These are phyloP conservation scores for Abrostola triplasia DNA, from an alignment of 2,888 invertebrate species.

Conservation along the genomic window DNA sequence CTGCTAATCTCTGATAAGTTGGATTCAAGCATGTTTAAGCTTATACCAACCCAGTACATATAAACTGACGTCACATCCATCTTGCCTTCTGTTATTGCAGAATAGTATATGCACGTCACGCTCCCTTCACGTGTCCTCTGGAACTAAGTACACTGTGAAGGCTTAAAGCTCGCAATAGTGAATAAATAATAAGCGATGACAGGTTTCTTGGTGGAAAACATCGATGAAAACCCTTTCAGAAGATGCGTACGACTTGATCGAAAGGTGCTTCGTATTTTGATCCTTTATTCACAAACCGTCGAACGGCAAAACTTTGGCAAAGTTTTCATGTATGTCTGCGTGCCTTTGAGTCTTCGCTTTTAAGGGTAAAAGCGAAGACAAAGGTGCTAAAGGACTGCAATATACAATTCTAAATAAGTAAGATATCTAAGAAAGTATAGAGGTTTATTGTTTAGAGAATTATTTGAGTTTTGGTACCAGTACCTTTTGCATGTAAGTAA, in stretches of 20 bases:
- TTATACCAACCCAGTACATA: background rate
- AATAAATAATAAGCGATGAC: slow-evolving; percentile 43
- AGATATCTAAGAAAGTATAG: too few species aligned
- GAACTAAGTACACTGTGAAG: slow-evolving; percentile 26
- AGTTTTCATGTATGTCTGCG: too few species aligned
- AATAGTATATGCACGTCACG: slow-evolving; percentile 38
- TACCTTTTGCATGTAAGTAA: too few species aligned
- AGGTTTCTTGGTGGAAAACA: background rate
- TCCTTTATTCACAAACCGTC: background rate
- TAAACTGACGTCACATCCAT: background rate
- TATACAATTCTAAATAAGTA: too few species aligned
- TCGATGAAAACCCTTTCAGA: background rate
- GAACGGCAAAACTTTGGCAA: background rate
- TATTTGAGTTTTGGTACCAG: too few species aligned
- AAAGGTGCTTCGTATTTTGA: background rate
- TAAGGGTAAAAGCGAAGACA: too few species aligned
- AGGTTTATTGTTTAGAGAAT: too few species aligned
- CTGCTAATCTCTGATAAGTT: background rate
- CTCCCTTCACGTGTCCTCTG: slow-evolving; percentile 22
- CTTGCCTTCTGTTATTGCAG: slow-evolving; percentile 17
- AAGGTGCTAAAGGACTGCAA: too few species aligned
- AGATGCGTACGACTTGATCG: background rate
- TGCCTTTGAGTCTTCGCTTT: too few species aligned
- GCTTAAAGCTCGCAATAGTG: slow-evolving; percentile 28
- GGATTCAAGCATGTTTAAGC: background rate